Evolutionary conservation across 1,140 invertebrate genomes (phyloP), one percentile per base, ranked within the genome.

Genomic region (Drosophila parvula): DNA sequence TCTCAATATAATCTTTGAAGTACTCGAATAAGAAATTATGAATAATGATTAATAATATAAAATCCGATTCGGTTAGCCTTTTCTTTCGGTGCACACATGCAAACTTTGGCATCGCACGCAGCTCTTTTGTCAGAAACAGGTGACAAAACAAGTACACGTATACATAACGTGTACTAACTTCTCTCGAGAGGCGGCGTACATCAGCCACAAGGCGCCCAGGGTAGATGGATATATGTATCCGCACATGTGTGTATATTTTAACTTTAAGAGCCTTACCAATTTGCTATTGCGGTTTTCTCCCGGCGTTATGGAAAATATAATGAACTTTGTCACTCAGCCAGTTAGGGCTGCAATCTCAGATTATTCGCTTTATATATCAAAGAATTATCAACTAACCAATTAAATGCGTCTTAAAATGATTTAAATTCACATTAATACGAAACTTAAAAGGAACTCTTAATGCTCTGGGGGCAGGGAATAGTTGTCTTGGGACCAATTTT

Each of bases 121-220:
- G 79, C 79, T 74, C 71, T 60, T 79, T 88, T 88, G 79, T 82
- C 83, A 76, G 32, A 70, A 78, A 74, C 84, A 86, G 73, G 84
- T 80, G 73, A 82, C 79, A 88, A 62, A 69, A 82, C 69, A 78
- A 62, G 68, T 78, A 84, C 73, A 84, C 77, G 71, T 64, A 57
- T 30, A 53, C 58, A 64, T 47, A 68, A 74, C 74, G 50, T 78
- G 40, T 55, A 59, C 67, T 44, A 78, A 69, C 64, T 55, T 47
- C 38, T 48, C 73, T 58, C 41, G n/a, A 38, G 55, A 68, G 74
- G 38, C 45, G 34, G 51, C 47, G 34, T 53, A 38, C 47, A 34
- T 34, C 22, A 53, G 53, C 56, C 69, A 36, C 68, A 61, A 74
- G 51, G 36, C 3, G 32, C 18, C 22, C 32, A 10, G 40, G 27